Percentiles rank a stretch among this genome's conserved stretches.
Evolutionary conservation across 2,113 vertebrate genomes (phyloP).

Genomic region (Indri indri): DNA sequence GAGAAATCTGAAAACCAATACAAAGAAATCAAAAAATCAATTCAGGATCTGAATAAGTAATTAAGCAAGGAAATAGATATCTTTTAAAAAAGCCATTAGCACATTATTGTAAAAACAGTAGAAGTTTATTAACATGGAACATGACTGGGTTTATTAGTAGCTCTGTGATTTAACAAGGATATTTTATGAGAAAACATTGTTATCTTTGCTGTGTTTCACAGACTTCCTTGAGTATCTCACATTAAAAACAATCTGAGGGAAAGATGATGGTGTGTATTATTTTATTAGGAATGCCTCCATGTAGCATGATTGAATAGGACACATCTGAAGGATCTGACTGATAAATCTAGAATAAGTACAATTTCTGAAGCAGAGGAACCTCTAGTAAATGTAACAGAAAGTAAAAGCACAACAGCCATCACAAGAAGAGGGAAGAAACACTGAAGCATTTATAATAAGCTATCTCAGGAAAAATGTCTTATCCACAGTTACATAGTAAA

Average conservation of each 20-base stretch:
- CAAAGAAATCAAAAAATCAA: too few species aligned
- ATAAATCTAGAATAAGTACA: constrained; percentile 52
- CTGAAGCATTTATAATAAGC: constrained; percentile 77
- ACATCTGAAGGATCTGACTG: constrained; percentile 41
- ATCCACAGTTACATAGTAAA: constrained; percentile 23
- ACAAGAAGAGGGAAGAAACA: constrained; percentile 48
- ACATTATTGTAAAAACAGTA: background rate
- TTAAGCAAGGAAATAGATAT: too few species aligned
- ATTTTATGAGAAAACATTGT: constrained; percentile 6
- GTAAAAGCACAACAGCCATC: constrained; percentile 62
- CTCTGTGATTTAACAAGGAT: background rate
- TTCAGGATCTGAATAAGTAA: too few species aligned
- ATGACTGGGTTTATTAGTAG: background rate
- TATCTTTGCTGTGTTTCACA: background rate
- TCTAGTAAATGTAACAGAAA: constrained; percentile 53
- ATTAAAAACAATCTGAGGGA: background rate
- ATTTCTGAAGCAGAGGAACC: constrained; percentile 45
- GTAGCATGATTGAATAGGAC: background rate
- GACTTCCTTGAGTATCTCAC: background rate
- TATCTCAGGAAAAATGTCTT: constrained; percentile 45
- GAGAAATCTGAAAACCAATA: too few species aligned
- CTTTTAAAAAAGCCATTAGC: background rate
- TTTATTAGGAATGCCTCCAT: background rate
- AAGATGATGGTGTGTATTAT: background rate
- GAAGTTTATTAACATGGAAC: background rate